Evolutionary conservation across 2,113 vertebrate species (phyloP), one percentile per base, ranked within the genome.

Genomic region (Natator depressus): DNA sequence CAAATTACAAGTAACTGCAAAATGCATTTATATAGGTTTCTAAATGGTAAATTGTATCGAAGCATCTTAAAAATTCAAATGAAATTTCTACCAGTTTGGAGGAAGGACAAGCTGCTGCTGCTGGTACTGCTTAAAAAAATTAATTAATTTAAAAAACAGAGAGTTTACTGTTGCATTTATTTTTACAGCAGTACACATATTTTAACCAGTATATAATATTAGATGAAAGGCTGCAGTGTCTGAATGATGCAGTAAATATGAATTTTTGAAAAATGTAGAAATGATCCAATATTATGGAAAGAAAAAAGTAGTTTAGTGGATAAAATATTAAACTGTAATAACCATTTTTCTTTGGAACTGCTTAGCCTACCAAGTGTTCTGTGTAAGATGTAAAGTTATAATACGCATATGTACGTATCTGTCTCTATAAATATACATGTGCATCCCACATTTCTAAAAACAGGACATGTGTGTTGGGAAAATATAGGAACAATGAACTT

Each of bases 341-440:
- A 98, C 94, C 90, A 78, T 96, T 95, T 98, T 89, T 97, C 94
- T 97, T 96, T 83, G 97, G 94, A 94, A 95, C 94, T 97, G 94
- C 94, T 96, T 89, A 95, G 87, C 96, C 84, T 81, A 90, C 91
- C 93, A 91, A 88, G 94, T 98, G 97, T 97, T 97, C 96, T 92
- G 94, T 94, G 11, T 95, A 93, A 89, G 93, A 96, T 94, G 96
- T 97, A 76, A 95, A 95, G 93, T 95, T 95, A 81, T 72, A 93
- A 95, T 14, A 88, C 95, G 93, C 92, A 84, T 87, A 85, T 86
- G 93, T 97, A 92, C 92, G 92, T 96, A 95, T 92, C 75, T 96
- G 90, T 82, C 93, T 97, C 97, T 98, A 94, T 97, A 98, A 98
- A 98, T 97, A 98, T n/a, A 93, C 95, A 96, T 87, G 96, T 95